A percentile compares a stretch with the other conserved stretches of the same genome.
Conservation (phyloP, 2,797 vertebrate species). For the Melanotaenia trifasciata region DNA sequence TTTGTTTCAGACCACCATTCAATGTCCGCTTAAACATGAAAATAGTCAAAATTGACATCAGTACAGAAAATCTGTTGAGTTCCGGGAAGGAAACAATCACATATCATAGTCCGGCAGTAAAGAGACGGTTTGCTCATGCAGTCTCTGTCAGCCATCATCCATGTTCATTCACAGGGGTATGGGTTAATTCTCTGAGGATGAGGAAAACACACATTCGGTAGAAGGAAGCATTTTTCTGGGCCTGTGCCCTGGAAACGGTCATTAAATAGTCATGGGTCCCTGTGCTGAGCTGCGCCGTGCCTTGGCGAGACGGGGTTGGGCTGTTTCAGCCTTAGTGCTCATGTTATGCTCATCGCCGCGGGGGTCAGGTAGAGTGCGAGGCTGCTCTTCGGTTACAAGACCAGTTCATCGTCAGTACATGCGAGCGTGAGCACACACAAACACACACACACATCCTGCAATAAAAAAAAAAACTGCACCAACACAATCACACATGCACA, state of each 20-base stretch:
- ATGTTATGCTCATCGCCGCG: slow-evolving; percentile 52
- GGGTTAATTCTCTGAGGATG: slow-evolving; percentile 30
- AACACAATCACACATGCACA: slow-evolving; percentile 11
- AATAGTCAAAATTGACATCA: slow-evolving; percentile 26
- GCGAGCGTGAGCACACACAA: slow-evolving; percentile 3
- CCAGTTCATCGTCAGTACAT: slow-evolving; percentile 43
- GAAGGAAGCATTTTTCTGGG: slow-evolving; percentile 42
- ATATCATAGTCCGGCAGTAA: slow-evolving; percentile 35
- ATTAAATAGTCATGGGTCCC: slow-evolving; percentile 81
- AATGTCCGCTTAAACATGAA: slow-evolving; percentile 34
- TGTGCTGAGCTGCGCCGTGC: slow-evolving; percentile 42
- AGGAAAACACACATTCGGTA: slow-evolving; percentile 22
- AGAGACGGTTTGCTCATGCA: slow-evolving; percentile 41
- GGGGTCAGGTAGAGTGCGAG: slow-evolving; percentile 74
- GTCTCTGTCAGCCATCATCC: slow-evolving; percentile 41
- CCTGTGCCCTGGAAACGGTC: slow-evolving; percentile 50
- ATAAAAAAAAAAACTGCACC: neutral
- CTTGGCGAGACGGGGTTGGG: slow-evolving; percentile 35
- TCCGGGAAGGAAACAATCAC: slow-evolving; percentile 19
- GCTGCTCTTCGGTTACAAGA: slow-evolving; percentile 57
- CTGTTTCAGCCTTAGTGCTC: slow-evolving; percentile 58
- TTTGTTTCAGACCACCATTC: slow-evolving; percentile 39
- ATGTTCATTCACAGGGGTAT: slow-evolving; percentile 32
- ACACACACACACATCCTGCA: neutral
- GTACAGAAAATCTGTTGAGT: slow-evolving; percentile 10